Conservation (phyloP, 2,888 invertebrate species). For the Caenorhabditis afra region DNA sequence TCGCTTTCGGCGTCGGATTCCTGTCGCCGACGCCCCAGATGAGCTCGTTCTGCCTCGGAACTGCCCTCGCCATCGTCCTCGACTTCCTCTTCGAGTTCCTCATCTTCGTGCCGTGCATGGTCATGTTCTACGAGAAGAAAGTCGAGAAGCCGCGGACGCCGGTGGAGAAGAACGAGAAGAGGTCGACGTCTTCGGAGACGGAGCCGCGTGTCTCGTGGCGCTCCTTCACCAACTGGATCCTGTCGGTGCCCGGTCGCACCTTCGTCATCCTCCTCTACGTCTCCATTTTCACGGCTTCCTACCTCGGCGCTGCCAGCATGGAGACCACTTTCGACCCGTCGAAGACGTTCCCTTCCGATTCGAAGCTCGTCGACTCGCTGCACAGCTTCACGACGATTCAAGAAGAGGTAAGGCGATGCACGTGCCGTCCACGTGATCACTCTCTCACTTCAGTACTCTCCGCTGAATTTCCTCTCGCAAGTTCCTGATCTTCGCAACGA, state of each 20-base stretch:
- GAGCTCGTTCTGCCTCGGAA: constrained; percentile 76
- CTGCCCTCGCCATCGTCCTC: constrained; percentile 74
- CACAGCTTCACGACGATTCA: constrained; percentile 67
- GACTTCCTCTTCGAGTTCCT: constrained; percentile 77
- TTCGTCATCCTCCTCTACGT: constrained; percentile 63
- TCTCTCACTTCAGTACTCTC: constrained; percentile 67
- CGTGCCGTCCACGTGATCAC: constrained; percentile 12
- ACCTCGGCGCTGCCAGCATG: constrained; percentile 67
- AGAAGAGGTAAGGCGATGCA: constrained; percentile 64
- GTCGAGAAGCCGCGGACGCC: background rate
- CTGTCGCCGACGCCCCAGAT: constrained; percentile 70
- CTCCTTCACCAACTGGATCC: constrained; percentile 41
- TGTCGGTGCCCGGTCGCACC: constrained; percentile 64
- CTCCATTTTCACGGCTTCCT: constrained; percentile 61
- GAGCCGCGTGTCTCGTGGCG: constrained; percentile 33
- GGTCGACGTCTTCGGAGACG: background rate
- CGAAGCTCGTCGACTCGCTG: constrained; percentile 69
- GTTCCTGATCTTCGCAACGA: constrained; percentile 68
- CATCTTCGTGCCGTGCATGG: constrained; percentile 72
- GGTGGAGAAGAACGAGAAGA: constrained; percentile 6
- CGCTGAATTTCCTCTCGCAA: constrained; percentile 74
- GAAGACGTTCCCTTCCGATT: constrained; percentile 77
- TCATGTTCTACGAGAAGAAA: constrained; percentile 65
- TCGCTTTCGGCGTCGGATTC: constrained; percentile 72
- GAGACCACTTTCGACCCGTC: constrained; percentile 75